Evolutionary conservation across 30 jellyfish, hydroid and myxozoan genomes (phyloP).

Genomic region (Turritopsis dohrnii): DNA sequence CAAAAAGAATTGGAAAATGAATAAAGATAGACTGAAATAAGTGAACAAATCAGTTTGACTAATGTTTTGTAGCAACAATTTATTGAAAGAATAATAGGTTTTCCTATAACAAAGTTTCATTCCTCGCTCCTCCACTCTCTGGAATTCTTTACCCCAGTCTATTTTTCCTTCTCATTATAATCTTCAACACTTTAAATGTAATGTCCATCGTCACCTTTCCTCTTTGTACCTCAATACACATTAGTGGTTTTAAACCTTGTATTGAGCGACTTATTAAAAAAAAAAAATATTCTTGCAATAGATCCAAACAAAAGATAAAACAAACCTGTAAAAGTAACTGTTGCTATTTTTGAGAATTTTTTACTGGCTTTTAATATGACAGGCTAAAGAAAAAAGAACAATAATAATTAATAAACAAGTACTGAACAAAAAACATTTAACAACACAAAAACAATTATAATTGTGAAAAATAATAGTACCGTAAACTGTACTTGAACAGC

Average conservation of each 20-base stretch:
- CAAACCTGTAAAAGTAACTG: slow-evolving; percentile 72
- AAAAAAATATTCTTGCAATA: neutral
- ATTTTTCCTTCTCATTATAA: too few relatives aligned
- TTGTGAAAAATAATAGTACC: slow-evolving; percentile 32
- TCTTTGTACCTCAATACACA: too few relatives aligned
- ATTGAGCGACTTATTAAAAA: too few relatives aligned
- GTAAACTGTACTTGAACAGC: slow-evolving; percentile 69
- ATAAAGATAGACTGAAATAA: slow-evolving; percentile 1
- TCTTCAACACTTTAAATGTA: too few relatives aligned
- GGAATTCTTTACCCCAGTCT: too few relatives aligned
- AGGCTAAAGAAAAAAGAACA: slow-evolving; percentile 42
- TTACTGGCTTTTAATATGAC: slow-evolving; percentile 68
- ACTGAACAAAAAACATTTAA: neutral
- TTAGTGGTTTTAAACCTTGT: too few relatives aligned
- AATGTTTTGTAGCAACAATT: too few relatives aligned
- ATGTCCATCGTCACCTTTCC: too few relatives aligned
- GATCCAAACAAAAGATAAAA: neutral
- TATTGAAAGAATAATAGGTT: too few relatives aligned
- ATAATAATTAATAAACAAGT: neutral
- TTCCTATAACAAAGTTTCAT: too few relatives aligned
- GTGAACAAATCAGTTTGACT: too few relatives aligned
- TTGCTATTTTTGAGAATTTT: slow-evolving; percentile 66
- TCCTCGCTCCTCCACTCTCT: neutral
- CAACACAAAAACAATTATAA: neutral
- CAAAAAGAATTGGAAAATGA: neutral